Conservation (phyloP, 2,888 invertebrate genomes). For the Drosophila mercatorum region DNA sequence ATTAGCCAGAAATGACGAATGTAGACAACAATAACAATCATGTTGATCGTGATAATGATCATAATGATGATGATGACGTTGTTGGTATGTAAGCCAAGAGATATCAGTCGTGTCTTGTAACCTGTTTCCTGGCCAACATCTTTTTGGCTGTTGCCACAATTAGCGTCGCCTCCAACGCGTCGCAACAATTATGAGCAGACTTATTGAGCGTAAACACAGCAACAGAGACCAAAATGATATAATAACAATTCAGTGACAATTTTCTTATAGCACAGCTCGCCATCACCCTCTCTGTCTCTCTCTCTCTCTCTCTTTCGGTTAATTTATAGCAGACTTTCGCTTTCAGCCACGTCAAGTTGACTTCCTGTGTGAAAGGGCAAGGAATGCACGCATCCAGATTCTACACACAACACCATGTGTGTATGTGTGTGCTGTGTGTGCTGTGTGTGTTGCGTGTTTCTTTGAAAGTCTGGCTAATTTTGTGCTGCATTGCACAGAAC, state of each 20-base stretch:
- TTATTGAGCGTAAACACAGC: slow-evolving; percentile 56
- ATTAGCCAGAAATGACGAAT: slow-evolving; percentile 47
- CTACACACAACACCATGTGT: slow-evolving; percentile 4
- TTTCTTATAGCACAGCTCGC: slow-evolving; percentile 31
- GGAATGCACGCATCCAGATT: slow-evolving; percentile 45
- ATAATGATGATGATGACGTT: slow-evolving; percentile 6
- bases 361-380: slow-evolving; percentile 66
- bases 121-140: slow-evolving; percentile 60
- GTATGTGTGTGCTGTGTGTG: neutral
- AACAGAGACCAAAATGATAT: slow-evolving; percentile 45
- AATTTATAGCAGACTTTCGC: slow-evolving; percentile 51
- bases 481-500: slow-evolving; percentile 45
- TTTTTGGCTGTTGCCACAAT: slow-evolving; percentile 48
- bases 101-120: slow-evolving; percentile 39
- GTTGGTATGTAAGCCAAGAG: slow-evolving; percentile 43
- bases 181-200: slow-evolving; percentile 53
- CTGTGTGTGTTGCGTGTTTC: slow-evolving; percentile 8
- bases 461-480: slow-evolving; percentile 53
- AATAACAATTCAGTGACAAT: slow-evolving; percentile 54
- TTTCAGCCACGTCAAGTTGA: slow-evolving; percentile 38
- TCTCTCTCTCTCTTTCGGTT: neutral
- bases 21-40: slow-evolving; percentile 14
- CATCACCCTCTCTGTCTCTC: neutral
- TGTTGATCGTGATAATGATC: slow-evolving; percentile 6
- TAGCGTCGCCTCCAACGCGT: slow-evolving; percentile 52